These are phyloP conservation scores for Terrapene triunguis DNA, from an alignment of 2,113 vertebrate species.

Conservation along the genomic window DNA sequence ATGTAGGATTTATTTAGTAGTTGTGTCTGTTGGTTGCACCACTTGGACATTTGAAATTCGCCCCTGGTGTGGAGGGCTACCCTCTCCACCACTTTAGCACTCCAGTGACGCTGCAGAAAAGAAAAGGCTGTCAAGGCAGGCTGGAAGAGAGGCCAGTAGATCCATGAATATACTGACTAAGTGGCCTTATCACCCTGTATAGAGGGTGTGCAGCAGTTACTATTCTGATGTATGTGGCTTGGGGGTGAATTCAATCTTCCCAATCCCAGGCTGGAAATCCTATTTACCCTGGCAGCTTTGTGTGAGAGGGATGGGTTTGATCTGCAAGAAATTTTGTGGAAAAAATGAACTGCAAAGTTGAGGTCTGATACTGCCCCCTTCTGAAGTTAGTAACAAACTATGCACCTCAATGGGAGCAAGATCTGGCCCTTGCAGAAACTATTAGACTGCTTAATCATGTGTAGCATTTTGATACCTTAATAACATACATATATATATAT, in stretches of 20 bases:
- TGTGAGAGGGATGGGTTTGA: fast-evolving
- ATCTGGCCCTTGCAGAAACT: neutral
- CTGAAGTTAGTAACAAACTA: neutral
- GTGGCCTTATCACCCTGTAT: neutral
- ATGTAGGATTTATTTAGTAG: neutral
- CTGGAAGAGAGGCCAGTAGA: neutral
- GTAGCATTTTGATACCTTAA: neutral
- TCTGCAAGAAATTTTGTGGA: neutral
- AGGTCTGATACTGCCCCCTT: neutral
- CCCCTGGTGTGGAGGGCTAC: fast-evolving
- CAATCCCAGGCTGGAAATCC: neutral
- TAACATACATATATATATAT: neutral
- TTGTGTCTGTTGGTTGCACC: neutral
- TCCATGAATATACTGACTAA: too few relatives aligned
- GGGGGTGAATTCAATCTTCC: neutral
- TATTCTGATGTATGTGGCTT: neutral
- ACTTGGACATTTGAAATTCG: neutral
- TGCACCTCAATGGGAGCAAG: neutral
- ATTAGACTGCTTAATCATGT: neutral
- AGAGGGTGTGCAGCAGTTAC: neutral
- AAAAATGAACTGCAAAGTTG: neutral
- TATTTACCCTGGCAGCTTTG: neutral
- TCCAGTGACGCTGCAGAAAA: neutral
- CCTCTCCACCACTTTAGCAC: fast-evolving
- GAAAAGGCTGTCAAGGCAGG: neutral